Conservation (phyloP, 2,113 vertebrate species). For the Epinephelus moara region DNA sequence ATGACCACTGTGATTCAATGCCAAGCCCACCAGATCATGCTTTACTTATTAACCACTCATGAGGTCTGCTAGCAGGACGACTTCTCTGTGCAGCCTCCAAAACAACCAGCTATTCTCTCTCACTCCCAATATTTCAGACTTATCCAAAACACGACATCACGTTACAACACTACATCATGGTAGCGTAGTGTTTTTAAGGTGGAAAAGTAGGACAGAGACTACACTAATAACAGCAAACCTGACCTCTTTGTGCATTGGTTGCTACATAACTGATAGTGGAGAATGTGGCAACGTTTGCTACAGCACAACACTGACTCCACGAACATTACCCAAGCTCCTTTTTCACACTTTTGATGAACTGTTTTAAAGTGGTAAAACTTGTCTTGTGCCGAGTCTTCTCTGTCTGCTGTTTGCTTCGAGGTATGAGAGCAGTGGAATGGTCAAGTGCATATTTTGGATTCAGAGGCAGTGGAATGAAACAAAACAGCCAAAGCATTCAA, state of each 20-base stretch:
- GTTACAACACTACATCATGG: not conserved
- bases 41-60: conserved; percentile 83
- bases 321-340: not conserved
- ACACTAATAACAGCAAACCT: conserved; percentile 9
- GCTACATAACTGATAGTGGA: not conserved
- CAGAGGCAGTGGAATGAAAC: conserved; percentile 16
- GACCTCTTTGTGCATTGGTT: not conserved
- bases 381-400: not conserved
- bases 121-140: not conserved
- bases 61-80: conserved; percentile 62
- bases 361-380: not conserved
- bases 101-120: conserved; percentile 35
- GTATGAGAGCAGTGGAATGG: not conserved
- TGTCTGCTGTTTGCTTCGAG: conserved; percentile 9
- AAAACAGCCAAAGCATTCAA: not conserved
- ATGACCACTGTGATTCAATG: conserved; percentile 69
- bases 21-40: conserved; percentile 79
- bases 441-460: conserved; percentile 8
- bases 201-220: not conserved
- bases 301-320: not conserved
- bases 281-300: not conserved
- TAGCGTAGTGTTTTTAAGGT: not conserved
- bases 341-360: not conserved
- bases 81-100: conserved; percentile 38
- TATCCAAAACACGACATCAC: not conserved